Base-by-base conservation (phyloP, 23 tunicate species). In the Halocynthia aurantium region DNA sequence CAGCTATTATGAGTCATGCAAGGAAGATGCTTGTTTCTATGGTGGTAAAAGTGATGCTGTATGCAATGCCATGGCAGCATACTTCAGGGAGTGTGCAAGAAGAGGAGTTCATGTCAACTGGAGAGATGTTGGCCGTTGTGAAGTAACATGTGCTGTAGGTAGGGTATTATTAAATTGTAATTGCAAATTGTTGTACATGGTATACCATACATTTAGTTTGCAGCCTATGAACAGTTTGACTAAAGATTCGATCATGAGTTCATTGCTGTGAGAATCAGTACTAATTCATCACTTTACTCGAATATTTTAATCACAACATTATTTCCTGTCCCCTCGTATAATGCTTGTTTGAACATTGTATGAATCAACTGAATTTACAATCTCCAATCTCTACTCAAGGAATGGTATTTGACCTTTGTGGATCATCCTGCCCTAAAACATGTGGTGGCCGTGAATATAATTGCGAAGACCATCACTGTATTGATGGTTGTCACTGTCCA, bases 401-500 rank as follows among this genome's bases (percentile, higher is more conserved):
- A n/a, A 92, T 92, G 98, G 86, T 89, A 17, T 96, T 81, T 55
- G 96, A 96, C 52, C 84, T 86, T 57, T 96, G 99, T 69, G 99
- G 99, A 21, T 52, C 93, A 22, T 90, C 96, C 9, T 96, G 99
- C 66, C 99, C 99, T 56, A 79, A 87, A 21, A 96, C 99, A 5
- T 96, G 99, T 67, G 74, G 88, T 61, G 99, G 91, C 8, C 91
- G 87, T 15, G 85, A 87, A 57, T 96, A 96, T 71, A 96, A 96
- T 52, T 96, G 99, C 57, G 99, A 96, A 77, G 96, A 96, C 63
- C 76, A 96, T 6, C 99, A 96, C 62, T 96, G 99, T 69, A 96
- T 96, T 56, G 99, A 96, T 63, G 99, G 99, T 6, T 96, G 99
- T 79, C 99, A 96, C 75, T 96, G 99, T 69, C 99, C 96, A 8